phyloP scores from a whole-genome alignment of 2,888 invertebrate genomes.

The Eustalomyia histrio region DNA sequence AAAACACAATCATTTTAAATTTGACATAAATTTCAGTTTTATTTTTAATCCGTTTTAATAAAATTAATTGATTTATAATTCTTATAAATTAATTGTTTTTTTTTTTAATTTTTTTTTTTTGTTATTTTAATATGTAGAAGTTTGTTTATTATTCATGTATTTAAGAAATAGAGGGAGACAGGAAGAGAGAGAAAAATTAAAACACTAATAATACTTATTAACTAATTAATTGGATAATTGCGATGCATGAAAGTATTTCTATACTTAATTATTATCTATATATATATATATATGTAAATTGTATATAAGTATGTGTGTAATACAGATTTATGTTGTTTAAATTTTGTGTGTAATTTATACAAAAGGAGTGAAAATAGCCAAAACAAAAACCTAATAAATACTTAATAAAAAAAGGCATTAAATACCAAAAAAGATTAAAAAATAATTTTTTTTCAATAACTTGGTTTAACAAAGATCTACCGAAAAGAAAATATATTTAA shows the following conservation, averaged over 20 bases:
- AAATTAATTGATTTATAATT: conserved; percentile 65
- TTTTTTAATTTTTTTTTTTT: conserved; percentile 15
- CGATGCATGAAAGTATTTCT: conserved; percentile 39
- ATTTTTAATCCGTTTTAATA: conserved; percentile 62
- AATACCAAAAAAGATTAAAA: conserved; percentile 46
- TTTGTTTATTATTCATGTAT: conserved; percentile 29
- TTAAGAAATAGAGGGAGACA: neutral
- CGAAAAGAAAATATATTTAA: neutral
- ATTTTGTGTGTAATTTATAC: neutral
- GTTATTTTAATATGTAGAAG: conserved; percentile 30
- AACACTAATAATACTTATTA: conserved; percentile 59
- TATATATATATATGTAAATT: neutral
- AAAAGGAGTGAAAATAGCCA: neutral
- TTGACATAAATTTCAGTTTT: conserved; percentile 61
- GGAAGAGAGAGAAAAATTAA: conserved; percentile 12
- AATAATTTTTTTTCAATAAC: neutral
- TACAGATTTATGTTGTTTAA: conserved; percentile 31
- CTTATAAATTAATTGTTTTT: conserved; percentile 55
- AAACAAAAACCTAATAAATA: conserved; percentile 19
- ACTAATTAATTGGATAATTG: conserved; percentile 61
- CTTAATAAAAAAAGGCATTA: conserved; percentile 46
- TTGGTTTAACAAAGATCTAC: conserved; percentile 6
- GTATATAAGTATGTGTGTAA: conserved; percentile 3
- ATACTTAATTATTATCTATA: neutral
- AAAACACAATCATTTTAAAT: conserved; percentile 49